A percentile compares a stretch with the other conserved stretches of the same genome.
These are phyloP conservation scores for Blastomussa wellsi DNA, from an alignment of 92 coral and sea anemone species.

Conservation along the genomic window DNA sequence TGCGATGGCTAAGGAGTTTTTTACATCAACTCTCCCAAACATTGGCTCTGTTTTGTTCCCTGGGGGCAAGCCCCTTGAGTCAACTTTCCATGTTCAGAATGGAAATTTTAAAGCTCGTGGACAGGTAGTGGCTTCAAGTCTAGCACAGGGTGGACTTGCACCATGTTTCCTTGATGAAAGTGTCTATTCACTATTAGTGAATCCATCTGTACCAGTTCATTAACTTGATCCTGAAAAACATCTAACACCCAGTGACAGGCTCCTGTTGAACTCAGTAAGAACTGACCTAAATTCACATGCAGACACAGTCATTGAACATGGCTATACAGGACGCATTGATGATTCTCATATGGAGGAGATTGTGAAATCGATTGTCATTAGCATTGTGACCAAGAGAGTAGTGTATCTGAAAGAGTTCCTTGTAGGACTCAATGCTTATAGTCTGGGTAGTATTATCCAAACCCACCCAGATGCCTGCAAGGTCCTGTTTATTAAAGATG, in stretches of 20 bases:
- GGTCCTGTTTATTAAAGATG: slow-evolving; percentile 36
- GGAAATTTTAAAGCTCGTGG: slow-evolving; percentile 69
- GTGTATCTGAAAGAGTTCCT: slow-evolving; percentile 64
- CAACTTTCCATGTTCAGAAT: slow-evolving; percentile 64
- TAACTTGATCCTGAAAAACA: slow-evolving; percentile 24
- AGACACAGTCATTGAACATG: slow-evolving; percentile 62
- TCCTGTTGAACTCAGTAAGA: slow-evolving; percentile 28
- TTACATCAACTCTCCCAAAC: slow-evolving; percentile 47
- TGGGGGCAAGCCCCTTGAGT: slow-evolving; percentile 63
- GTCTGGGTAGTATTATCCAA: slow-evolving; percentile 40
- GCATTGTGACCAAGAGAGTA: slow-evolving; percentile 53
- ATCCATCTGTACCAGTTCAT: slow-evolving; percentile 13
- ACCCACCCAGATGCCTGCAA: slow-evolving; percentile 45
- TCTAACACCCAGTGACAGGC: slow-evolving; percentile 7
- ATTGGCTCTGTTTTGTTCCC: slow-evolving; percentile 59
- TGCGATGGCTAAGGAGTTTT: slow-evolving; percentile 68
- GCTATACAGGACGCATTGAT: slow-evolving; percentile 63
- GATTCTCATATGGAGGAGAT: slow-evolving; percentile 42
- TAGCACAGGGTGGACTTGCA: slow-evolving; percentile 61
- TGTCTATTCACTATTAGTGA: slow-evolving; percentile 42
- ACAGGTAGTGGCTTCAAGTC: slow-evolving; percentile 49
- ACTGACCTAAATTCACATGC: slow-evolving; percentile 22
- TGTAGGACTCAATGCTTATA: slow-evolving; percentile 53
- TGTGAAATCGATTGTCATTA: slow-evolving; percentile 40
- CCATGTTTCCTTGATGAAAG: slow-evolving; percentile 56